Evolutionary conservation across 2,113 vertebrate species (phyloP), one percentile per base, ranked within the genome.

Genomic region (Verasper variegatus): DNA sequence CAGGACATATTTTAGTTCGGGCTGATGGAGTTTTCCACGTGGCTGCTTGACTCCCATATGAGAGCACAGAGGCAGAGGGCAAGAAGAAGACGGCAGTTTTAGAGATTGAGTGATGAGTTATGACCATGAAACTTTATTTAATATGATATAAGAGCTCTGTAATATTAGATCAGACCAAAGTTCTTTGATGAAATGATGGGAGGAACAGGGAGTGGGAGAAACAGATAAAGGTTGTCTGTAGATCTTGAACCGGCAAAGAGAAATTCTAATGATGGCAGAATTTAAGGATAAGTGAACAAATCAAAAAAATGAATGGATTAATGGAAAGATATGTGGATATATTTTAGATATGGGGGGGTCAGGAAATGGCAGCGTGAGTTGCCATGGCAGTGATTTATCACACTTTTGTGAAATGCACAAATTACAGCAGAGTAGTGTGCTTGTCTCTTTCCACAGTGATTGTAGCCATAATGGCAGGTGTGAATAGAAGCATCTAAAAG

Each of bases 91-190:
- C 7, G 7, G 40, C 40, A 42, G 40, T 2, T 42, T 3, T 42
- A 42, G 12, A 49, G 45, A 49, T 49, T 15, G 45, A 70, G 65
- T 68, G 18, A 9, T 57, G 40, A 42, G 12, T 42, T 37, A 14
- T 57, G 56, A 62, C 21, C 11, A 2, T 52, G 18, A 63, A 67
- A 62, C 55, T 59, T 74, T 56, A 77, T 69, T 60, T n/a, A 20
- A 77, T 74, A 70, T 61, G 57, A 54, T 71, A 68, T 37, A 49
- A 68, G 70, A 45, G 56, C 70, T 56, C 42, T 35, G 51, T 76
- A 51, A 68, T 78, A 74, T 85, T 71, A 58, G 61, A 85, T 79
- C 71, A 87, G 27, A 58, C 23, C 35, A 0, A 52, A 64, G 52
- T 20, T 59, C 49, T 64, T 23, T 63, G 76, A 77, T 71, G 62